A percentile compares a stretch with the other conserved stretches of the same genome.
These are phyloP conservation scores for Henricia sp. DNA, from an alignment of 53 echinoderm and acorn worm species.

Conservation along the genomic window DNA sequence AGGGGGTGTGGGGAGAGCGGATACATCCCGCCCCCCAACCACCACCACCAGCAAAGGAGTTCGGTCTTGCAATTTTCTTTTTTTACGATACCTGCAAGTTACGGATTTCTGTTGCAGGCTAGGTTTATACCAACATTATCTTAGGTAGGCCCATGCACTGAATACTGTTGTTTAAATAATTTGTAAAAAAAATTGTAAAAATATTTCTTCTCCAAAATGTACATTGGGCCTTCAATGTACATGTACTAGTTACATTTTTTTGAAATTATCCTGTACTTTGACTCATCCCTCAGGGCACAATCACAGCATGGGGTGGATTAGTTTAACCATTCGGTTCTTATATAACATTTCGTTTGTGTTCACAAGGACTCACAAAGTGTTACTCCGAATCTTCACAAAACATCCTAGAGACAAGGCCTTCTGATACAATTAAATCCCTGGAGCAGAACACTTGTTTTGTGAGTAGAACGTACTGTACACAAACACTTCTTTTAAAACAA, in stretches of 20 bases:
- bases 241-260: background rate
- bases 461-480: background rate
- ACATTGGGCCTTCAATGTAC: background rate
- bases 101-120: too few species aligned
- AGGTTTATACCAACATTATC: too few species aligned
- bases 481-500: background rate
- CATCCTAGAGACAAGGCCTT: background rate
- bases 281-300: background rate
- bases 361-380: slow-evolving; percentile 1
- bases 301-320: slow-evolving; percentile 14
- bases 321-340: background rate
- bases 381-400: background rate
- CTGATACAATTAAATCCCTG: background rate
- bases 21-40: too few species aligned
- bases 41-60: too few species aligned
- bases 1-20: too few species aligned
- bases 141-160: background rate
- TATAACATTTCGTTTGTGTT: background rate
- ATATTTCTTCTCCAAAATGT: background rate
- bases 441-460: background rate
- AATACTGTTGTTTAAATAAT: background rate
- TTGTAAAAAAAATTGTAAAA: background rate
- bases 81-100: too few species aligned
- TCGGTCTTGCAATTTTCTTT: too few species aligned
- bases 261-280: background rate